These are phyloP conservation scores for Entomyzon cyanotis DNA, from an alignment of 2,113 vertebrate species.

Conservation along the genomic window DNA sequence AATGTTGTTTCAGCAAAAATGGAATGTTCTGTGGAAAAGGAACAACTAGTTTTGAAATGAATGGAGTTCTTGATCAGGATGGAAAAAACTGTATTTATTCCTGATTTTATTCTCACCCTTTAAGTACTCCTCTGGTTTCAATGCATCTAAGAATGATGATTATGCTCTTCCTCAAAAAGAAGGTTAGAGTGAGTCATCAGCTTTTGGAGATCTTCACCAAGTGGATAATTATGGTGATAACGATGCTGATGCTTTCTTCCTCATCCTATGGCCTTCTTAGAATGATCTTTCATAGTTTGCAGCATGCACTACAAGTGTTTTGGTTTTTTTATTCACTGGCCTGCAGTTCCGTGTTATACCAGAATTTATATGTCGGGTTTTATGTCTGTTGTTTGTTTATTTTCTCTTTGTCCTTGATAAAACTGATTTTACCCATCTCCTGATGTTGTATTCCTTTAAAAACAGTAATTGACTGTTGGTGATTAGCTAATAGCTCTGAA, in stretches of 20 bases:
- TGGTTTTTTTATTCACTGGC: background rate
- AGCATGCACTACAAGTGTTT: fast-evolving
- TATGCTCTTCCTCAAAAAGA: background rate
- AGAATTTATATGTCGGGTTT: background rate
- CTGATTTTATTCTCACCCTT: background rate
- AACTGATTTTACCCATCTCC: background rate
- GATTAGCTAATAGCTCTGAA: background rate
- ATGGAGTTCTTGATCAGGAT: background rate
- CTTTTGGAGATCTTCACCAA: background rate
- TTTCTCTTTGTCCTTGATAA: background rate
- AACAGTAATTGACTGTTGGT: background rate
- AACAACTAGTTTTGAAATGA: background rate
- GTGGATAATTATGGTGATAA: background rate
- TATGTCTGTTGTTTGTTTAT: background rate
- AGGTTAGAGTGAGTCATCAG: background rate
- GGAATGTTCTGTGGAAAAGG: background rate
- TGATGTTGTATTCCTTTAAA: background rate
- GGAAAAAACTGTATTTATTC: background rate
- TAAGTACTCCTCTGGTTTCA: background rate
- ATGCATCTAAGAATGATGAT: background rate
- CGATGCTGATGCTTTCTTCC: background rate
- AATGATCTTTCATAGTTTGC: background rate
- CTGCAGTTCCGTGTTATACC: background rate
- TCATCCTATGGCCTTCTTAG: background rate
- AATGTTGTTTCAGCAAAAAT: background rate